Conservation (phyloP, 2,888 invertebrate genomes). For the Phortica magna region DNA sequence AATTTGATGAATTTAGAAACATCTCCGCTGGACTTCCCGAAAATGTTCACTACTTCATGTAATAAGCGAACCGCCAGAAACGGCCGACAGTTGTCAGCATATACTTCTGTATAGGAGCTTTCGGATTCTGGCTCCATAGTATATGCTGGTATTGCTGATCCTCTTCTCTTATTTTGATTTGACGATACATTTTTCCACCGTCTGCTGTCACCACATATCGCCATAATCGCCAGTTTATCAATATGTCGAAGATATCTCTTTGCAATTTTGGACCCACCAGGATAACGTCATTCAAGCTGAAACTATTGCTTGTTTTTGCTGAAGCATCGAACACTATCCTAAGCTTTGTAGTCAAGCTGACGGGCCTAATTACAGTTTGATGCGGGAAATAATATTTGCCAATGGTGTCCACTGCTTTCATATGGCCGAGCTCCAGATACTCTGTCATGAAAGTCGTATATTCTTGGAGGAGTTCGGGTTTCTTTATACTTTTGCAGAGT, state of each 20-base stretch:
- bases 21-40: conserved; percentile 45
- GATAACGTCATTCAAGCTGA: conserved; percentile 58
- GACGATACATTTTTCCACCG: conserved; percentile 63
- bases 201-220: conserved; percentile 57
- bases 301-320: conserved; percentile 47
- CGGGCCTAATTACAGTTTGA: conserved; percentile 37
- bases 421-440: conserved; percentile 29
- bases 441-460: conserved; percentile 44
- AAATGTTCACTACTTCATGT: not conserved
- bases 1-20: too few relatives aligned
- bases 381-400: conserved; percentile 42
- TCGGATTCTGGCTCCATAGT: conserved; percentile 52
- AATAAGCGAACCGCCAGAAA: conserved; percentile 4
- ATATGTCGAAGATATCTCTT: conserved; percentile 50
- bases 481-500: too few relatives aligned
- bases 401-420: too few relatives aligned
- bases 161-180: conserved; percentile 51
- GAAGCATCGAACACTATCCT: conserved; percentile 47
- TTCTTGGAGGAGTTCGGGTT: conserved; percentile 3
- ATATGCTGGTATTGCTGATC: conserved; percentile 55
- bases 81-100: conserved; percentile 54
- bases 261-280: conserved; percentile 59
- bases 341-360: conserved; percentile 42
- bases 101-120: conserved; percentile 44
- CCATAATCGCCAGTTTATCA: conserved; percentile 45